Base-by-base conservation (phyloP, 2,113 vertebrate species). In the Chitala chitala region DNA sequence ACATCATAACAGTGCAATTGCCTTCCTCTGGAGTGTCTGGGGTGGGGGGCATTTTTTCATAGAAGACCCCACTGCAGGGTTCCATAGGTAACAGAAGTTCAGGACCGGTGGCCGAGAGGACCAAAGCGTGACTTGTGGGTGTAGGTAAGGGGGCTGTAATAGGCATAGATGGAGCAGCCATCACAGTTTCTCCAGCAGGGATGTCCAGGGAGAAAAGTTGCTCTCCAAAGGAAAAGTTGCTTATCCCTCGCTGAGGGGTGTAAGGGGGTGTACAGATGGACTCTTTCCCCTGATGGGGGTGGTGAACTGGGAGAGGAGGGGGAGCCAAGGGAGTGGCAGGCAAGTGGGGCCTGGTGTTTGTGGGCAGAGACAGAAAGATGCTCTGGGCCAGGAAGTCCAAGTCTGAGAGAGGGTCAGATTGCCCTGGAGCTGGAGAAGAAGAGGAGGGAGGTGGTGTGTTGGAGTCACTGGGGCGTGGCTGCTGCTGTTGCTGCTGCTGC, bases 341-440 rank as follows among this genome's bases (percentile, higher is more conserved):
- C 5, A 54, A 22, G 55, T n/a, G 31, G 31, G 5, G n/a, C n/a
- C 22, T 46, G 20, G 46, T 31, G 9, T 83, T 90, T 81, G 85
- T 89, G 75, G 89, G 85, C 0, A 89, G 89, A 2, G 89, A 89
- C 83, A 94, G 79, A 40, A 90, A 85, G 69, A 90, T 89, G 84
- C 89, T 90, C 79, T 90, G 90, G 40, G 92, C 92, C 20, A 90
- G 82, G 77, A 94, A 94, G 80, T 90, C 88, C 40, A 92, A 83
- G 73, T 91, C 91, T 79, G 90, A 84, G 77, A 89, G 86, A 29
- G 89, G 33, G 17, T 63, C 58, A n/a, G 58, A 63, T 3, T 17
- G 89, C 86, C 10, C 89, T 85, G 31, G 90, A 56, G 40, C 24
- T 15, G 70, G 70, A 12, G 70, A 40, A 40, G 71, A 53, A 17